A percentile compares a stretch with the other conserved stretches of the same genome.
phyloP scores from a whole-genome alignment of 2,113 vertebrate genomes.

The Steatornis caripensis region DNA sequence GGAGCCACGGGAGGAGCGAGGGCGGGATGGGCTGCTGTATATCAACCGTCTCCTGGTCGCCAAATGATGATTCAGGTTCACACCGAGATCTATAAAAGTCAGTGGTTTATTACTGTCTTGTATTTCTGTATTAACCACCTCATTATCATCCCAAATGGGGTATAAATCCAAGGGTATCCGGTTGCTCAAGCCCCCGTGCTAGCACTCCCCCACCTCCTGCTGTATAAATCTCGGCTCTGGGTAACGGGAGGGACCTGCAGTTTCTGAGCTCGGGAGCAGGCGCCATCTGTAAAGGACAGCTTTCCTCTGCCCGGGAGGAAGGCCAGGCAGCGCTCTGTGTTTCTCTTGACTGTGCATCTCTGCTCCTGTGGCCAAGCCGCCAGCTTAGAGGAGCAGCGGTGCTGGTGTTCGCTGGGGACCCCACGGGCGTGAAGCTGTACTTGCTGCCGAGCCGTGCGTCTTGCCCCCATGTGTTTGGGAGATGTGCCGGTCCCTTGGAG shows the following conservation, averaged over 20 bases:
- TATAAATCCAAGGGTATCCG: slow-evolving; percentile 63
- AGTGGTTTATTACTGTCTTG: slow-evolving; percentile 66
- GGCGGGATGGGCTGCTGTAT: not conserved
- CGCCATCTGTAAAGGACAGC: not conserved
- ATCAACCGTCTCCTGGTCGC: slow-evolving; percentile 54
- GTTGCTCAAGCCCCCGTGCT: slow-evolving; percentile 3
- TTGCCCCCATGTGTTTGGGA: fast-evolving
- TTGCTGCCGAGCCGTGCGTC: fast-evolving
- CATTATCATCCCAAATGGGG: slow-evolving; percentile 71
- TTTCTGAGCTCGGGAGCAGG: not conserved
- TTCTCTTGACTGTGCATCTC: not conserved
- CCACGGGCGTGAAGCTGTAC: fast-evolving
- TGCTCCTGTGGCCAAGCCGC: not conserved
- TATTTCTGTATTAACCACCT: slow-evolving; percentile 72
- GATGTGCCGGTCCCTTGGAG: no score
- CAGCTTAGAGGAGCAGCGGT: fast-evolving
- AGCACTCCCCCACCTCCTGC: not conserved
- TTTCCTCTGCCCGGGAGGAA: not conserved
- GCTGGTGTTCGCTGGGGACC: fast-evolving
- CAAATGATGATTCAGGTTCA: slow-evolving; percentile 67
- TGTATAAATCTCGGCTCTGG: not conserved
- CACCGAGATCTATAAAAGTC: slow-evolving; percentile 68
- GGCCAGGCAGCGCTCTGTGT: not conserved
- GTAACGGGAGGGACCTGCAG: not conserved
- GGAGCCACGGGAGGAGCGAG: not conserved